phyloP scores from a whole-genome alignment of 1,140 invertebrate species.

The Drosophila quadrilineata region DNA sequence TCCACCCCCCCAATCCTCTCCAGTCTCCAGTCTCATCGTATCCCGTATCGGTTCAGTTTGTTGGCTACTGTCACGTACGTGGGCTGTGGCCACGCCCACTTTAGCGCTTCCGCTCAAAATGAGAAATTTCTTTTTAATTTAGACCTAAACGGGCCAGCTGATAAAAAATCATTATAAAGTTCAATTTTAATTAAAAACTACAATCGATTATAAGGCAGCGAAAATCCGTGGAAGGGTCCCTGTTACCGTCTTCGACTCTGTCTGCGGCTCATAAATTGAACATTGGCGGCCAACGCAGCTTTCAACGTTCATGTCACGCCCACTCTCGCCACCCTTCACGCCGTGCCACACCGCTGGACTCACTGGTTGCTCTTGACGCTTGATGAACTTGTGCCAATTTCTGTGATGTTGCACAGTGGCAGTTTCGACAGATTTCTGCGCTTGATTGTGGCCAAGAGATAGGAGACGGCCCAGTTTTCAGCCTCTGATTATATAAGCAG shows the following conservation, averaged over 20 bases:
- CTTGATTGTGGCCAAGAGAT: slow-evolving; percentile 49
- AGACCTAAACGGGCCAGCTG: slow-evolving; percentile 75
- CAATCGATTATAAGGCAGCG: slow-evolving; percentile 66
- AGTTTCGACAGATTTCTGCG: no score
- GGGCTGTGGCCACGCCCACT: slow-evolving; percentile 54
- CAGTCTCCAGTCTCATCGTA: no score
- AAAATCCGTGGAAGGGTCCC: no score
- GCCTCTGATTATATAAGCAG: slow-evolving; percentile 56
- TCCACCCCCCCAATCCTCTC: slow-evolving; percentile 44
- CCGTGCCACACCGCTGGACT: background rate
- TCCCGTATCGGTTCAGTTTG: no score
- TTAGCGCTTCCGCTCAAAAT: slow-evolving; percentile 51
- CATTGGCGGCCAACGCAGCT: slow-evolving; percentile 58
- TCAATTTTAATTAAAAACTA: slow-evolving; percentile 81
- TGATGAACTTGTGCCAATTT: slow-evolving; percentile 79
- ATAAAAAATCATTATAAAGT: slow-evolving; percentile 81
- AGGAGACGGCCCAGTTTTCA: slow-evolving; percentile 9
- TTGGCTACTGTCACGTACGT: slow-evolving; percentile 45
- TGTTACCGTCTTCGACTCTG: no score
- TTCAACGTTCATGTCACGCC: slow-evolving; percentile 71
- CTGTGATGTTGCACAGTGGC: slow-evolving; percentile 56
- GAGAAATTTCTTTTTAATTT: slow-evolving; percentile 81
- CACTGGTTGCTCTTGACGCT: background rate
- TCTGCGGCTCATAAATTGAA: slow-evolving; percentile 80
- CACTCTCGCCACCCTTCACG: slow-evolving; percentile 2